Conservation (phyloP, 2,113 vertebrate genomes). For the Regulus satrapa region DNA sequence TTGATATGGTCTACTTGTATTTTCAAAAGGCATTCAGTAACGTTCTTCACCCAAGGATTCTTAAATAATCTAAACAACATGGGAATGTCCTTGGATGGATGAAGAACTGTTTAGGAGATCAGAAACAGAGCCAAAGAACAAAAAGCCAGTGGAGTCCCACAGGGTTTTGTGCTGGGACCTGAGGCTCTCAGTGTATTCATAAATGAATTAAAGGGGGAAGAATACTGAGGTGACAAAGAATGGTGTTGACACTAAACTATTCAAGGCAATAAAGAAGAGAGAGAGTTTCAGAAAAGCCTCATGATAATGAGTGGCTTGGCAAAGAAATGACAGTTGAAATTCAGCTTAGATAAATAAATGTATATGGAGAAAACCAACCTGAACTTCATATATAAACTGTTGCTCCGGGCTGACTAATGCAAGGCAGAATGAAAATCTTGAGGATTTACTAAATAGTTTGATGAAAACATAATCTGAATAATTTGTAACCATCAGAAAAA, state of each 20-base stretch:
- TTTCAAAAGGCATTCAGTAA: not conserved
- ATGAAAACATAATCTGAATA: not conserved
- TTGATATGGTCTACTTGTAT: not conserved
- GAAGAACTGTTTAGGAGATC: not conserved
- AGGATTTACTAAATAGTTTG: not conserved
- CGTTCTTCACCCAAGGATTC: not conserved
- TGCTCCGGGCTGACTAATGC: not conserved
- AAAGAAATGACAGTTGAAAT: not conserved
- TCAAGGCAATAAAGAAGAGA: not conserved
- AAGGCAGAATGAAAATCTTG: not conserved
- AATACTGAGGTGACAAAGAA: conserved; percentile 19
- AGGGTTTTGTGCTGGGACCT: not conserved
- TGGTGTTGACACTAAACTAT: not conserved
- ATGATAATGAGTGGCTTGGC: not conserved
- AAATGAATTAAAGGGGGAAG: not conserved
- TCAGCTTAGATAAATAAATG: not conserved
- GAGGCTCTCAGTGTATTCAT: not conserved
- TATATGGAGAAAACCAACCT: not conserved
- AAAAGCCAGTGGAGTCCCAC: not conserved
- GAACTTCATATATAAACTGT: not conserved
- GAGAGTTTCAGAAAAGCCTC: not conserved
- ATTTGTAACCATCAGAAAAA: not conserved
- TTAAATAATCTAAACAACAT: not conserved
- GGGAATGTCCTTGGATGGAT: not conserved
- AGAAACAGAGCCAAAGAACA: not conserved